These are phyloP conservation scores for Panagrolaimus sp. DNA, from an alignment of 1,140 invertebrate species.

Conservation along the genomic window DNA sequence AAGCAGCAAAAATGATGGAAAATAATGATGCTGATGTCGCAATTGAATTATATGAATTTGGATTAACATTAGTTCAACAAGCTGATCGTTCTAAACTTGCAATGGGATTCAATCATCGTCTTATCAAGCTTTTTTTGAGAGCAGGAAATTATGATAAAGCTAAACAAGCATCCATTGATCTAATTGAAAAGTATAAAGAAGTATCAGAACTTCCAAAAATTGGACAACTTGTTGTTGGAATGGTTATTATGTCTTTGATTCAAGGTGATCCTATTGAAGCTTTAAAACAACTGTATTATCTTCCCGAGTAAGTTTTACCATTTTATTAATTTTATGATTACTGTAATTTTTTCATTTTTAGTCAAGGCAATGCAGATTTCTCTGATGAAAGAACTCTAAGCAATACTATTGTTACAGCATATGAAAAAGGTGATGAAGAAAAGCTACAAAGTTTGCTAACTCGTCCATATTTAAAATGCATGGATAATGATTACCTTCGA, in stretches of 20 bases:
- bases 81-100: constrained; percentile 23
- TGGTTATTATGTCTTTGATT: constrained; percentile 22
- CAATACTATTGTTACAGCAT: constrained; percentile 5
- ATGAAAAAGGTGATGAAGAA: constrained; percentile 28
- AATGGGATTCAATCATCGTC: constrained; percentile 19
- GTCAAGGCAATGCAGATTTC: not conserved
- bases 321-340: too few species aligned
- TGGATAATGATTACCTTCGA: constrained; percentile 31
- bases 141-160: constrained; percentile 23
- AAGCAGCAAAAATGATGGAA: constrained; percentile 71
- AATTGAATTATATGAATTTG: constrained; percentile 30
- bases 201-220: constrained; percentile 14
- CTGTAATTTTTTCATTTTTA: too few species aligned
- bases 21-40: constrained; percentile 17
- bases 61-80: constrained; percentile 20
- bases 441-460: constrained; percentile 20
- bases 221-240: constrained; percentile 22
- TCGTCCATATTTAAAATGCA: not conserved
- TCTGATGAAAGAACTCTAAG: not conserved
- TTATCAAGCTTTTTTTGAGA: constrained; percentile 21
- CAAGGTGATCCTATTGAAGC: constrained; percentile 26
- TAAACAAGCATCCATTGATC: not conserved
- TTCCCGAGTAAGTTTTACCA: constrained; percentile 26
- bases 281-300: not conserved
- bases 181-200: constrained; percentile 26